phyloP scores from a whole-genome alignment of 2,113 vertebrate genomes.

The Sapayoa aenigma region DNA sequence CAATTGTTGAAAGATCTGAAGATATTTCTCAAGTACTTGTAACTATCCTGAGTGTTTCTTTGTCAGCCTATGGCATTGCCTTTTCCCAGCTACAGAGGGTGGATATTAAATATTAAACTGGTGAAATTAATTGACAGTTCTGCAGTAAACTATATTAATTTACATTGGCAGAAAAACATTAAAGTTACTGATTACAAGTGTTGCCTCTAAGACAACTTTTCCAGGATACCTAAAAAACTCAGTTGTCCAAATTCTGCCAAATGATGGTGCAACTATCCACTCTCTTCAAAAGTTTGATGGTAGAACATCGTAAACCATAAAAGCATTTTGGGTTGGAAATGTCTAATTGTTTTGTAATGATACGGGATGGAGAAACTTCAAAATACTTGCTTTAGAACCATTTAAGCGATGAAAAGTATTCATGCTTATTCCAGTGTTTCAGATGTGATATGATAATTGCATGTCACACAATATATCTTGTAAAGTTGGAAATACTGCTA shows the following conservation, averaged over 20 bases:
- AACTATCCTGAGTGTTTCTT: not conserved
- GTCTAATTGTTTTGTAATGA: not conserved
- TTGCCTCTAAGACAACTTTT: not conserved
- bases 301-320: not conserved
- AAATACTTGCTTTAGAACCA: not conserved
- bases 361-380: not conserved
- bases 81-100: not conserved
- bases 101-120: not conserved
- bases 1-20: conserved; percentile 16
- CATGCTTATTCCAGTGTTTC: not conserved
- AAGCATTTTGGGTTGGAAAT: not conserved
- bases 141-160: not conserved
- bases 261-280: not conserved
- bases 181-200: not conserved
- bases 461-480: not conserved
- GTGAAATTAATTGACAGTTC: not conserved
- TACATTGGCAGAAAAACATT: not conserved
- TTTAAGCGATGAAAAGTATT: not conserved
- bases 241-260: not conserved
- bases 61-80: not conserved
- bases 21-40: conserved; percentile 18
- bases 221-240: not conserved
- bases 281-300: not conserved
- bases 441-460: not conserved
- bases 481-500: not conserved